Percentiles rank a stretch among this genome's conserved stretches.
phyloP scores from a whole-genome alignment of 2,888 invertebrate species.

The Drosophila seclusa region DNA sequence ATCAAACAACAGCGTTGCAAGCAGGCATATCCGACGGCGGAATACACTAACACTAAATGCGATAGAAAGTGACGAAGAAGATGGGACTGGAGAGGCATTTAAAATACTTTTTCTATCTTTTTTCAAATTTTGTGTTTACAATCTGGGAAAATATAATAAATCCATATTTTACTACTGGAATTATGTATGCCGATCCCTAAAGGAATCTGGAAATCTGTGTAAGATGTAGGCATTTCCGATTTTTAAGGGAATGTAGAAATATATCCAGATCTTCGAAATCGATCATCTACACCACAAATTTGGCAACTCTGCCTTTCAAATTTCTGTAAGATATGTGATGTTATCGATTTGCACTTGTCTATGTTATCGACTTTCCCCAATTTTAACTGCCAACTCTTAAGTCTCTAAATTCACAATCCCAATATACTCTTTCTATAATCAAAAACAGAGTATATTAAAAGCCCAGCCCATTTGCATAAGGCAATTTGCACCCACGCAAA shows the following conservation, averaged over 20 bases:
- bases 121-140: not conserved
- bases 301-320: not conserved
- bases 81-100: accelerated
- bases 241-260: not conserved
- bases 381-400: not conserved
- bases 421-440: not conserved
- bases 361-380: not conserved
- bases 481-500: slow-evolving; percentile 4
- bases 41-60: not conserved
- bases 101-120: not conserved
- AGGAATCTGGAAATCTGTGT: too few species aligned
- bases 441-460: not conserved
- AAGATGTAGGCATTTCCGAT: too few species aligned
- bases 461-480: not conserved
- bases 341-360: not conserved
- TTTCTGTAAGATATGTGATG: not conserved
- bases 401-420: not conserved
- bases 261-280: not conserved
- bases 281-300: not conserved
- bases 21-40: not conserved
- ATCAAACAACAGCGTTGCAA: not conserved
- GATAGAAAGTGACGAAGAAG: not conserved
- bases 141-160: not conserved
- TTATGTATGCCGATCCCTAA: not conserved
- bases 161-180: not conserved